phyloP scores from a whole-genome alignment of 2,888 invertebrate genomes.

The Phanerotoma sp. region DNA sequence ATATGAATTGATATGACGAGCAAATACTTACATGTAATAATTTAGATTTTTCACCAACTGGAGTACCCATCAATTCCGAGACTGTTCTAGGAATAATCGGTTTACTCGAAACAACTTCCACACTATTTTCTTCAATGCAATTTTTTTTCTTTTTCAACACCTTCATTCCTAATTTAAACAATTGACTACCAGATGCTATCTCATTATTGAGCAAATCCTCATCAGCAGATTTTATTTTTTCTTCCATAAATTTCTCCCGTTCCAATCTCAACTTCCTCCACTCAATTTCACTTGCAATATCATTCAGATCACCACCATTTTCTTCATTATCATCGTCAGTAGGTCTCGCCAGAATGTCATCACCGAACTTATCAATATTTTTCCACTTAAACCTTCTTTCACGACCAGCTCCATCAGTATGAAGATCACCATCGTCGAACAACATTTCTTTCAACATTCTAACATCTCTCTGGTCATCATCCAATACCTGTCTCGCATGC shows the following conservation, averaged over 20 bases:
- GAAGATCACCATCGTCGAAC: slow-evolving; percentile 86
- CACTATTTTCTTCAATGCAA: slow-evolving; percentile 21
- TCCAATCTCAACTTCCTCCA: slow-evolving; percentile 81
- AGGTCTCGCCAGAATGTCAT: slow-evolving; percentile 49
- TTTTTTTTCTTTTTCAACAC: slow-evolving; percentile 38
- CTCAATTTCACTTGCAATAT: slow-evolving; percentile 73
- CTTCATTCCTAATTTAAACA: slow-evolving; percentile 59
- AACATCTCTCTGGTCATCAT: slow-evolving; percentile 86
- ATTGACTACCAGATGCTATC: slow-evolving; percentile 51
- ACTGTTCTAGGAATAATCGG: slow-evolving; percentile 37
- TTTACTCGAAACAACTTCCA: slow-evolving; percentile 3
- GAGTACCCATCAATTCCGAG: slow-evolving; percentile 36
- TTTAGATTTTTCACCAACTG: slow-evolving; percentile 35
- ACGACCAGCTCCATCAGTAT: slow-evolving; percentile 73
- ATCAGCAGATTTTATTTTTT: slow-evolving; percentile 56
- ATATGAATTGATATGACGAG: no score
- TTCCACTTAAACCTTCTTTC: slow-evolving; percentile 85
- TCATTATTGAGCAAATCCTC: slow-evolving; percentile 32
- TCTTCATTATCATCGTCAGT: slow-evolving; percentile 47
- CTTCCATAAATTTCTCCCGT: slow-evolving; percentile 74
- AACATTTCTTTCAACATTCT: slow-evolving; percentile 81
- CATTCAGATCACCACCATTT: slow-evolving; percentile 60
- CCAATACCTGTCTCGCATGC: slow-evolving; percentile 83
- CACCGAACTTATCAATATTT: slow-evolving; percentile 63
- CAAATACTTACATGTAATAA: slow-evolving; percentile 42